phyloP scores from a whole-genome alignment of 2,113 vertebrate species.

The Panthera uncia region DNA sequence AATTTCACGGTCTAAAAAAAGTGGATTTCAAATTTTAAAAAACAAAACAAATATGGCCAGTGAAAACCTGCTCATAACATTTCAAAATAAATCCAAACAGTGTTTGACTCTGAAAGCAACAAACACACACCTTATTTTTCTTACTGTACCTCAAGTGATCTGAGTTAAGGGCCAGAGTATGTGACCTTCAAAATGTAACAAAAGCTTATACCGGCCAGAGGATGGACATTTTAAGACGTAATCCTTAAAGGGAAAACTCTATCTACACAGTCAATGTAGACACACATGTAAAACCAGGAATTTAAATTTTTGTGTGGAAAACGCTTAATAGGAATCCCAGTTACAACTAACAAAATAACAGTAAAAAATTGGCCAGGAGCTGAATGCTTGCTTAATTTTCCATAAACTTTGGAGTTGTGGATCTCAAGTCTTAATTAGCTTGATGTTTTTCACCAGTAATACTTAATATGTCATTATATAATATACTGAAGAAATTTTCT shows the following conservation, averaged over 20 bases:
- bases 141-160: constrained; percentile 26
- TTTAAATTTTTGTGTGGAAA: constrained; percentile 50
- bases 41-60: background rate
- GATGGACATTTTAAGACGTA: constrained; percentile 35
- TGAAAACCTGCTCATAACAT: constrained; percentile 55
- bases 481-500: constrained; percentile 74
- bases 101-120: constrained; percentile 52
- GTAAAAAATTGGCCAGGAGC: constrained; percentile 46
- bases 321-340: constrained; percentile 29
- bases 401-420: constrained; percentile 53
- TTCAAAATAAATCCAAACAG: constrained; percentile 58
- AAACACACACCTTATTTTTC: constrained; percentile 38
- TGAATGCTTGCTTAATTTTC: constrained; percentile 72
- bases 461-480: constrained; percentile 71
- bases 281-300: constrained; percentile 53
- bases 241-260: constrained; percentile 48
- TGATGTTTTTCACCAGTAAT: constrained; percentile 77
- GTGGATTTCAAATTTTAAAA: background rate
- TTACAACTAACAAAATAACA: constrained; percentile 57
- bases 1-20: constrained; percentile 37
- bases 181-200: constrained; percentile 53
- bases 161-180: constrained; percentile 34
- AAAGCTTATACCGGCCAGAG: background rate
- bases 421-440: constrained; percentile 74
- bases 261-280: constrained; percentile 13